Percentiles rank a stretch among this genome's conserved stretches.
These are phyloP conservation scores for Lophius americanus DNA, from an alignment of 2,797 vertebrate genomes.

Conservation along the genomic window DNA sequence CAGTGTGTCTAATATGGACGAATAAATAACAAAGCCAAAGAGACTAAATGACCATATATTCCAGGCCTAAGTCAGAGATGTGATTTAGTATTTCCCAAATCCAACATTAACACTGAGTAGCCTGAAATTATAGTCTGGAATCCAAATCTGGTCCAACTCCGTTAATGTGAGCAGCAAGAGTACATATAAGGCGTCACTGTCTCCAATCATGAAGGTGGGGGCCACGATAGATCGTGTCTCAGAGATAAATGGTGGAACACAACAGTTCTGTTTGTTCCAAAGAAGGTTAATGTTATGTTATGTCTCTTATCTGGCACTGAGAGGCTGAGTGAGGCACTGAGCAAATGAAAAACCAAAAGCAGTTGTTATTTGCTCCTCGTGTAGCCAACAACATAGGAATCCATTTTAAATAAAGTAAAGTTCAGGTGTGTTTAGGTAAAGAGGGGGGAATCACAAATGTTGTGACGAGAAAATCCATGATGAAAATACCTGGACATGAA, in stretches of 20 bases:
- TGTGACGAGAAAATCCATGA: background rate
- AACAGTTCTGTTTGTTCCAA: background rate
- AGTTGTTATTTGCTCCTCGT: background rate
- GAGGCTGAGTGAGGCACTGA: slow-evolving; percentile 17
- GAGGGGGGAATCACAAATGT: background rate
- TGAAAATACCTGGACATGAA: background rate
- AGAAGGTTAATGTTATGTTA: no score
- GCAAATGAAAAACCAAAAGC: no score
- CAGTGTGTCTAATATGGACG: background rate
- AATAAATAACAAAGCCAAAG: background rate
- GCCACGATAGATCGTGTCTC: background rate
- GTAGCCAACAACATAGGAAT: slow-evolving; percentile 1
- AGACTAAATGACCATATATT: background rate
- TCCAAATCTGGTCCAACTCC: background rate
- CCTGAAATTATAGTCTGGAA: background rate
- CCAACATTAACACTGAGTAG: background rate
- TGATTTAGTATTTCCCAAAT: background rate
- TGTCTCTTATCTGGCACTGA: no score
- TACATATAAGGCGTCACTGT: no score
- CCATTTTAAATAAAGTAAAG: background rate
- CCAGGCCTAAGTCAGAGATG: background rate
- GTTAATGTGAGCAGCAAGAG: background rate
- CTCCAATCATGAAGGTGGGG: no score
- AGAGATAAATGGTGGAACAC: background rate
- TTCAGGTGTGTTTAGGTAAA: background rate